Conservation (phyloP, 2,888 invertebrate species). For the Acleris laterana region DNA sequence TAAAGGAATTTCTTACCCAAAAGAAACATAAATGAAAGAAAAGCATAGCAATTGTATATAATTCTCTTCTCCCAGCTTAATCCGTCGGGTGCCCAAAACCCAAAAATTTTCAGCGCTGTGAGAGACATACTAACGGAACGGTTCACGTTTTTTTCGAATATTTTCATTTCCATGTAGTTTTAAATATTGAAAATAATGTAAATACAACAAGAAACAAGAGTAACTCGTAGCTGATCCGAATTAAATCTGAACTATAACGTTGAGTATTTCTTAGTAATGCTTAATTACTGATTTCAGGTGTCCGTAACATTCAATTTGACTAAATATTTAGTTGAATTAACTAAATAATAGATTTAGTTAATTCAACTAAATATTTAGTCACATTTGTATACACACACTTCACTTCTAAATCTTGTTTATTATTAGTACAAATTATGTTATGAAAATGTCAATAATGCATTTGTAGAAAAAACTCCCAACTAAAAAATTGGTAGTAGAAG, state of each 20-base stretch:
- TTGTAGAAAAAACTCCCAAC: too few species aligned
- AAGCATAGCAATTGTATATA: constrained; percentile 61
- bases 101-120: constrained; percentile 60
- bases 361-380: too few species aligned
- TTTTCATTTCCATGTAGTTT: constrained; percentile 48
- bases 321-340: too few species aligned
- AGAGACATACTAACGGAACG: constrained; percentile 62
- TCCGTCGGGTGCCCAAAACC: constrained; percentile 68
- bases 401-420: too few species aligned
- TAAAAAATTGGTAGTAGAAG: too few species aligned
- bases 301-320: constrained; percentile 43
- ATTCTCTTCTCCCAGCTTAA: constrained; percentile 43
- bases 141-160: constrained; percentile 61
- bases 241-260: constrained; percentile 16
- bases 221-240: background rate
- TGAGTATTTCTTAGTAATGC: constrained; percentile 38
- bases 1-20: constrained; percentile 58
- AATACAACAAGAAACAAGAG: background rate
- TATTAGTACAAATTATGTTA: too few species aligned
- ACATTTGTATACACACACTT: too few species aligned
- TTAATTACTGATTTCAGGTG: constrained; percentile 51
- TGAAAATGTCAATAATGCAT: too few species aligned
- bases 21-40: constrained; percentile 66
- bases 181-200: too few species aligned
- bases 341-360: too few species aligned